Conservation (phyloP, 1,140 invertebrate genomes). For the Tachypleus tridentatus region DNA sequence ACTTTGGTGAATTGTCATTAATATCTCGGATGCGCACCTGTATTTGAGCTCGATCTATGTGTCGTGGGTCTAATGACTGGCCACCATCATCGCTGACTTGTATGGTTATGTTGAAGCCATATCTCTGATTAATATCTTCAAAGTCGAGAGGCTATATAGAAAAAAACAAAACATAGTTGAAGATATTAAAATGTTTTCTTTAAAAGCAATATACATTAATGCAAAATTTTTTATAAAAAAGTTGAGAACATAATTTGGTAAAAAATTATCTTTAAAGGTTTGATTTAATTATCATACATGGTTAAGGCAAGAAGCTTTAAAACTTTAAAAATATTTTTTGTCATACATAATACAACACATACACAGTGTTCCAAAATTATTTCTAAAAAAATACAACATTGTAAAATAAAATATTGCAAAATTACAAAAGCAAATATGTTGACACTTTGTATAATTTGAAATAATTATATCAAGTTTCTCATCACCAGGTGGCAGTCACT, state of each 20-base stretch:
- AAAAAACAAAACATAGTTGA: constrained; percentile 9
- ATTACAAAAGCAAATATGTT: no score
- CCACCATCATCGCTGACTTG: constrained; percentile 52
- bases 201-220: background rate
- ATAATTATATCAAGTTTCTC: no score
- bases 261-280: no score
- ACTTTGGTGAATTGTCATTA: constrained; percentile 90
- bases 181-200: background rate
- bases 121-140: constrained; percentile 32
- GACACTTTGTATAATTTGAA: no score
- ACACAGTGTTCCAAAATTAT: no score
- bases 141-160: constrained; percentile 32
- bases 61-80: constrained; percentile 89
- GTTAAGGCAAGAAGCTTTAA: no score
- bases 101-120: constrained; percentile 35
- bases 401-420: no score
- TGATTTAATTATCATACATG: no score
- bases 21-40: constrained; percentile 75
- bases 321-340: no score
- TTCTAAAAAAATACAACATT: no score
- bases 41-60: constrained; percentile 89
- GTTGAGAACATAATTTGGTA: background rate
- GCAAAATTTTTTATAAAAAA: background rate
- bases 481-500: no score
- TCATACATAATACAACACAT: no score